Conservation (phyloP, 2,888 invertebrate species). For the Leuctra nigra region DNA sequence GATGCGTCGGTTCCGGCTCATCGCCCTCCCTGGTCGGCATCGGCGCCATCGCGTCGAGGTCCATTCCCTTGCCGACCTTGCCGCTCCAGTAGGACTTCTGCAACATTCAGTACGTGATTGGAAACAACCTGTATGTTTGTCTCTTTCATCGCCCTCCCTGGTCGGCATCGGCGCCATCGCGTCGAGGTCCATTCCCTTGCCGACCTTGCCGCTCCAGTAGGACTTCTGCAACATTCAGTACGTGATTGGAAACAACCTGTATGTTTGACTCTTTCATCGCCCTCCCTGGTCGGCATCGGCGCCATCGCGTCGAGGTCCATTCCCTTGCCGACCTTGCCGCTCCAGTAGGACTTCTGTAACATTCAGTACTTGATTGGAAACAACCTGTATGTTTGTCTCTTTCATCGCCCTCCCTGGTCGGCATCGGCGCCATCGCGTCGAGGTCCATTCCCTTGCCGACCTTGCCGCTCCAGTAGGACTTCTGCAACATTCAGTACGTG, state of each 20-base stretch:
- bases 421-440: neutral
- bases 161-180: constrained; percentile 10
- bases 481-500: too few relatives aligned
- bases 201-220: neutral
- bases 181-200: neutral
- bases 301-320: neutral
- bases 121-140: too few relatives aligned
- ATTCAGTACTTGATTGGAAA: too few relatives aligned
- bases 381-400: too few relatives aligned
- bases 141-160: constrained; percentile 44
- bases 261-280: too few relatives aligned
- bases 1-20: constrained; percentile 46
- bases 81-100: constrained; percentile 7
- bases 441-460: neutral
- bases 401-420: constrained; percentile 42
- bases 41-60: neutral
- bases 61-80: neutral
- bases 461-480: constrained; percentile 5
- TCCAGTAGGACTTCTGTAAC: constrained; percentile 7
- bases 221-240: constrained; percentile 2
- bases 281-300: constrained; percentile 33
- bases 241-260: too few relatives aligned
- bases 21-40: constrained; percentile 36
- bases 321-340: neutral
- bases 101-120: too few relatives aligned